These are phyloP conservation scores for Petaurus breviceps DNA, from an alignment of 2,113 vertebrate species.

Conservation along the genomic window DNA sequence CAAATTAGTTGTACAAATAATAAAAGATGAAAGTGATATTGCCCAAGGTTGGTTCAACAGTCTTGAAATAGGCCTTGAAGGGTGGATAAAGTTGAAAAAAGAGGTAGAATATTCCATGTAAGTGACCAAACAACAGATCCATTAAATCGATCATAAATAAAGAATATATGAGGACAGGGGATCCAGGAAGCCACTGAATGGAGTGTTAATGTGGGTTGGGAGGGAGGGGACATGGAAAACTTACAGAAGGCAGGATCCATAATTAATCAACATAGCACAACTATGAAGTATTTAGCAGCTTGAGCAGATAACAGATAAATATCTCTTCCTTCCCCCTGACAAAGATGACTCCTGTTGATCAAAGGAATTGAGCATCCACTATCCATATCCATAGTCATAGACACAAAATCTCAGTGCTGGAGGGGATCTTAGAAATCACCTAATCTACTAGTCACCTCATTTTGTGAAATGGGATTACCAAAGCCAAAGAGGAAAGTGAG, in stretches of 20 bases:
- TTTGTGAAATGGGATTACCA: neutral
- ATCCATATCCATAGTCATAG: neutral
- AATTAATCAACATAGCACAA: neutral
- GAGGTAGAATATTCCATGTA: neutral
- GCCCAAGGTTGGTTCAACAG: neutral
- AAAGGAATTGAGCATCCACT: neutral
- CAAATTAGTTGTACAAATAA: neutral
- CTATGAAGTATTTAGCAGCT: neutral
- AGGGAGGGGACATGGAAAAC: neutral
- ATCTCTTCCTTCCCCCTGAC: neutral
- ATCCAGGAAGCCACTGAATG: neutral
- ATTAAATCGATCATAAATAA: neutral
- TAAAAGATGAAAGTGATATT: neutral
- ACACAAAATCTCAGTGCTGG: neutral
- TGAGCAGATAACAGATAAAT: neutral
- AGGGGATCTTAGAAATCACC: neutral
- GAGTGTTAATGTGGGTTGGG: neutral
- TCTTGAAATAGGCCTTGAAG: neutral
- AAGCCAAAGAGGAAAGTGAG: neutral
- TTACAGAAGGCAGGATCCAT: neutral
- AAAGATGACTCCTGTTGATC: neutral
- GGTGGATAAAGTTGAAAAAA: neutral
- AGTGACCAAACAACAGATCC: neutral
- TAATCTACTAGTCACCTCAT: neutral
- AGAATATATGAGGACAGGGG: neutral